Evolutionary conservation across 2,113 vertebrate genomes (phyloP), one percentile per base, ranked within the genome.

Genomic region (Gymnorhina tibicen): DNA sequence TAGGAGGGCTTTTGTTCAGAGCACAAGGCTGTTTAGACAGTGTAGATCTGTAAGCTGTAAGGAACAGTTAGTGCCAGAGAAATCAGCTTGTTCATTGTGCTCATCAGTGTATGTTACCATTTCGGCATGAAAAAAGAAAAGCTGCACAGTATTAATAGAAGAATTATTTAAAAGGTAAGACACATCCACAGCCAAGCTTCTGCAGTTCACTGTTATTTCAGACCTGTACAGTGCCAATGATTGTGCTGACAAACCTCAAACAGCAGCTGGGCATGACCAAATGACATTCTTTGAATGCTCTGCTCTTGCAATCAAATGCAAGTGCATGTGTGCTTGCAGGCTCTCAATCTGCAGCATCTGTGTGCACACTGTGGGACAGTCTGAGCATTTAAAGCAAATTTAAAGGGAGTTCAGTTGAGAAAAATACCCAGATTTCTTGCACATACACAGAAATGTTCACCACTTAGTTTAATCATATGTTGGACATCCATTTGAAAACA

Each of bases 1-100:
- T 52, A 96, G 82, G 67, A 88, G 78, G 35, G 85, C 58, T 96
- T 95, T 95, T 96, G 91, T 94, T 95, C 33, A 32, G 62, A 83
- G 75, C 21, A 87, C 73, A 95, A 81, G 69, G 62, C 78, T 68
- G 62, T 82, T 94, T 41, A 94, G 74, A 63, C 19, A 73, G 32
- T 0, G 12, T 58, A 70, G 82, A 76, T 92, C 78, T 80, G 49
- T 70, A 79, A 94, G 55, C 81, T 59, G 23, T 55, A 77, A 79
- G 39, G 50, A 94, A 88, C 42, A 58, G 32, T 22, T 39, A 30
- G 26, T 76, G 85, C 78, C 85, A 89, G 49, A 85, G 70, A 89
- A 85, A 76, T 69, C 24, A 50, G 64, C 82, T 77, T 86, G 78
- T 84, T 94, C 87, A 80, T 88, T 94, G 63, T 86, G 52, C 82